Base-by-base conservation (phyloP, 1,140 invertebrate genomes). In the Platyscapa corneri region DNA sequence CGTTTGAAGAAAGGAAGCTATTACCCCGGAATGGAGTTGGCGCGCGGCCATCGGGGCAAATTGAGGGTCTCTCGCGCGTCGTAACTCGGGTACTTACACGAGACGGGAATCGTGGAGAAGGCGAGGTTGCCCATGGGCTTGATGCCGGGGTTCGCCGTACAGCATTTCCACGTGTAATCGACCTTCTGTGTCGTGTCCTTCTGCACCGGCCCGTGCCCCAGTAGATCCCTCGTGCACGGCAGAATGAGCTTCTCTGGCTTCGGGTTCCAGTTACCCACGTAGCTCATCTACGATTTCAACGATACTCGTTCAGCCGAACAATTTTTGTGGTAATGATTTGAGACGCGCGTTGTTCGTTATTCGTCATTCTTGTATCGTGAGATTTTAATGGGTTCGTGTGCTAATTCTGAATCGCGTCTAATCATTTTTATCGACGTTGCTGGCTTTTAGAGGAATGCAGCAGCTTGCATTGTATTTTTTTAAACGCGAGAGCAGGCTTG, bases 181-280 rank as follows among this genome's bases (percentile, higher is more conserved):
- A 96, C 95, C 84, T 95, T 95, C 78, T 96, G 95, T 0, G 96
- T 96, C 0, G 96, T 96, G 77, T 95, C 91, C 79, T 95, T 95
- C 88, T 96, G 95, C 93, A 96, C 95, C 20, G 95, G 95, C 0
- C 96, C 96, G 87, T 94, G 93, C 0, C 95, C 94, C 89, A 91
- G 49, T 72, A 88, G 87, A 30, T 90, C 83, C 23, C 86, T 89
- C 0, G 23, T 79, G 37, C 92, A 92, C 0, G 91, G 92, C 20
- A 65, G 84, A 0, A 90, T 89, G n/a, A 88, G 56, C n/a, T 77
- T 18, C 70, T 91, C 90, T 18, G 88, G 89, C 60, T 91, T 91
- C 20, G 89, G 84, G 49, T 88, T 89, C 91, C 92, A 93, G 56
- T 92, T 93, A 16, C 92, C 92, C 42, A 92, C 37, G 84, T 92